A percentile compares a stretch with the other conserved stretches of the same genome.
phyloP scores from a whole-genome alignment of 2,888 invertebrate genomes.

The Pachymerium ferrugineum region DNA sequence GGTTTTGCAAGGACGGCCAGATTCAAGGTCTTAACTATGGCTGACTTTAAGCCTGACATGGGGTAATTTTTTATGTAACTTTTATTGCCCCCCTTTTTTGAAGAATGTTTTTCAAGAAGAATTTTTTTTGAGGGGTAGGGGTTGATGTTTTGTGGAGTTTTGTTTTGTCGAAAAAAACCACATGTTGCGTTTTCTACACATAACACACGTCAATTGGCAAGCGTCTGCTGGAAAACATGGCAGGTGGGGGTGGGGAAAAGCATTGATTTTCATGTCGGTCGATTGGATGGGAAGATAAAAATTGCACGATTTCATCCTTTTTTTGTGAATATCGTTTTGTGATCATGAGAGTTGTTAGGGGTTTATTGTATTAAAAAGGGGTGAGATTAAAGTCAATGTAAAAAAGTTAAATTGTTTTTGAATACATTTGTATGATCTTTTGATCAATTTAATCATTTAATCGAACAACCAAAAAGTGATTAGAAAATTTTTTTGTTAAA shows the following conservation, averaged over 20 bases:
- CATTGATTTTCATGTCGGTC: not conserved
- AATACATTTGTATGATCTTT: no score
- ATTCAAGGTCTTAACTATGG: conserved; percentile 3
- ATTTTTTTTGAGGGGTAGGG: no score
- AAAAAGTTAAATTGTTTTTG: no score
- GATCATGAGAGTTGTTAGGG: no score
- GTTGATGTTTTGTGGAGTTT: not conserved
- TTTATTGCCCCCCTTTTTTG: not conserved
- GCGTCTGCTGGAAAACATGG: not conserved
- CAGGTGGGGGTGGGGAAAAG: not conserved
- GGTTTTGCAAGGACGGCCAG: not conserved
- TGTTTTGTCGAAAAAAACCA: not conserved
- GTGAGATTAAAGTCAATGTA: no score
- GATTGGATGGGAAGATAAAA: not conserved
- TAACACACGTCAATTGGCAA: no score
- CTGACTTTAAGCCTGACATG: not conserved
- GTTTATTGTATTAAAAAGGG: no score
- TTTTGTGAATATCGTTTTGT: not conserved
- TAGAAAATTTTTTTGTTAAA: no score
- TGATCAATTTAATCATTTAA: no score
- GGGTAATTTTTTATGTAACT: not conserved
- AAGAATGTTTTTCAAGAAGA: not conserved
- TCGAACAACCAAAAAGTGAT: no score
- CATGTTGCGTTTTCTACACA: no score
- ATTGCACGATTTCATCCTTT: not conserved